These are phyloP conservation scores for Lasioglossum malachurum DNA, from an alignment of 2,888 invertebrate species.

Conservation along the genomic window DNA sequence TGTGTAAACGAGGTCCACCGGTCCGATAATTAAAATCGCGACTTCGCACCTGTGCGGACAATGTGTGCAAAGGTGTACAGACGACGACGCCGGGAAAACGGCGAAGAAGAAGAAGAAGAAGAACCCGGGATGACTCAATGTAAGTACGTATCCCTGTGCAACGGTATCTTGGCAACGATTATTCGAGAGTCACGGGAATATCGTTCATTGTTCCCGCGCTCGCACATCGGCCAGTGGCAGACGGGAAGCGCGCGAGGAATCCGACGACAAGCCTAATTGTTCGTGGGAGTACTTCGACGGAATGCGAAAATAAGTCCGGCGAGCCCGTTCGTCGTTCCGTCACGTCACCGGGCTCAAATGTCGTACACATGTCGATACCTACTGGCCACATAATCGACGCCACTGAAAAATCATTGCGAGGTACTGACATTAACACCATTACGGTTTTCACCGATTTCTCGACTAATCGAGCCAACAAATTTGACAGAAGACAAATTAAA, in stretches of 20 bases:
- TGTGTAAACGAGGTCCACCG: not conserved
- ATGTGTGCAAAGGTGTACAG: not conserved
- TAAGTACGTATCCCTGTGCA: not conserved
- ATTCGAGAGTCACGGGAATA: constrained; percentile 43
- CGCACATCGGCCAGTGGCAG: constrained; percentile 45
- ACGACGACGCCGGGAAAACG: not conserved
- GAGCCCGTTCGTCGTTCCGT: constrained; percentile 44
- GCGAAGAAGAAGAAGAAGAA: not conserved
- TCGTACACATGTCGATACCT: constrained; percentile 64
- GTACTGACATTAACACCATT: not conserved
- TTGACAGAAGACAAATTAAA: not conserved
- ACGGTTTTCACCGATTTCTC: not conserved
- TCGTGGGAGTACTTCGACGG: constrained; percentile 64
- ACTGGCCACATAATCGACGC: not conserved
- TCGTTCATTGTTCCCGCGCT: constrained; percentile 49
- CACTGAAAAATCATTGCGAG: not conserved
- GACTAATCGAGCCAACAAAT: not conserved
- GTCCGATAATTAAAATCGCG: constrained; percentile 31
- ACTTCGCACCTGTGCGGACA: not conserved
- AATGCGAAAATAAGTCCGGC: constrained; percentile 75
- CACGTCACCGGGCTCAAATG: constrained; percentile 60
- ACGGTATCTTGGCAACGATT: constrained; percentile 32
- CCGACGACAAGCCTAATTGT: constrained; percentile 69
- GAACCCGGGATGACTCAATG: not conserved
- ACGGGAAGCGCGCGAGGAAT: constrained; percentile 63